phyloP scores from a whole-genome alignment of 2,113 vertebrate species.

The Chionodraco myersi region DNA sequence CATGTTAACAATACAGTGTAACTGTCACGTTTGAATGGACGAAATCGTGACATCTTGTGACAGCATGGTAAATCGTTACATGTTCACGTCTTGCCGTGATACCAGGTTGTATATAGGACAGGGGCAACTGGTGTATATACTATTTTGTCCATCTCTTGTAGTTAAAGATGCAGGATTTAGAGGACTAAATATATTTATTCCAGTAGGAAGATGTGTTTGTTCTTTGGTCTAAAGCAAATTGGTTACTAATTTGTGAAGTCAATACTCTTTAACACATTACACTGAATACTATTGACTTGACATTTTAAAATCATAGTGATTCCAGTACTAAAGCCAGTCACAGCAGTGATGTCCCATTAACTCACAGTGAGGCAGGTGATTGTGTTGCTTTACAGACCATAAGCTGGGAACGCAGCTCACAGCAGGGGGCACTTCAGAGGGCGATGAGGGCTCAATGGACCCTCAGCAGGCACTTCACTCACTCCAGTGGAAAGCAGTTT shows the following conservation, averaged over 20 bases:
- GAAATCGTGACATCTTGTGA: too few relatives aligned
- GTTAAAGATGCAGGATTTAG: background rate
- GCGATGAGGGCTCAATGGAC: background rate
- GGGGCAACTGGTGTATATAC: background rate
- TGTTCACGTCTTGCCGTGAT: too few relatives aligned
- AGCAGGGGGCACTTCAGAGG: background rate
- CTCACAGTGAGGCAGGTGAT: conserved; percentile 1
- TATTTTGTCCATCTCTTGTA: background rate
- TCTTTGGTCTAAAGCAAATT: background rate
- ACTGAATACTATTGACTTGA: background rate
- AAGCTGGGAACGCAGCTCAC: conserved; percentile 10
- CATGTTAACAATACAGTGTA: too few relatives aligned
- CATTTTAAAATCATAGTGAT: background rate
- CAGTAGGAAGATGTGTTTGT: background rate
- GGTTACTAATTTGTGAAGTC: background rate
- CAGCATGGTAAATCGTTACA: too few relatives aligned
- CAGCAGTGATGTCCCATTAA: conserved; percentile 4
- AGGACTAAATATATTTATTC: background rate
- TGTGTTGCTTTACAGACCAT: conserved; percentile 18
- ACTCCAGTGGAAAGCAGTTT: background rate
- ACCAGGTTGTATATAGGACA: background rate
- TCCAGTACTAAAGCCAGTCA: background rate
- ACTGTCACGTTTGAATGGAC: too few relatives aligned
- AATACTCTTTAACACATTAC: background rate
- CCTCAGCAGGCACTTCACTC: background rate